Evolutionary conservation across 2,888 invertebrate species (phyloP).

Genomic region (Schrankia costaestrigalis): DNA sequence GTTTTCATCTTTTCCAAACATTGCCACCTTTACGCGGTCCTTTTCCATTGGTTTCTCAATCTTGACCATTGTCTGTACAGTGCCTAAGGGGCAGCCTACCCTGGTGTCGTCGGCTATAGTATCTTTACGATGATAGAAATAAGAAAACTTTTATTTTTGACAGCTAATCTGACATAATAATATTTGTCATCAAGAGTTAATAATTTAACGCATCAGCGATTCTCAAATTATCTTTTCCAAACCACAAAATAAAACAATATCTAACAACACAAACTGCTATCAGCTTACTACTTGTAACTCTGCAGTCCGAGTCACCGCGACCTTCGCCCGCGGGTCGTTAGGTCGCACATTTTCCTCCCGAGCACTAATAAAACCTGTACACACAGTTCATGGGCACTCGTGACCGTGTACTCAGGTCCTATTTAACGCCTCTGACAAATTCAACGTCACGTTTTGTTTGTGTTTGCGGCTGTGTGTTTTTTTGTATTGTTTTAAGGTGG

Average conservation of each 20-base stretch:
- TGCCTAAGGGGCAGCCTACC: too few relatives aligned
- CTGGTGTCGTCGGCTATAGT: too few relatives aligned
- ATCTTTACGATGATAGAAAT: too few relatives aligned
- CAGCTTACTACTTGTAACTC: conserved; percentile 1
- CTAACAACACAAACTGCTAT: neutral
- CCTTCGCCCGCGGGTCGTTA: conserved; percentile 42
- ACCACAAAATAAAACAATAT: neutral
- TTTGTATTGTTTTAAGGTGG: too few relatives aligned
- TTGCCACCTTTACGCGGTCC: too few relatives aligned
- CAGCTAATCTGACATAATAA: too few relatives aligned
- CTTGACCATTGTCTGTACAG: too few relatives aligned
- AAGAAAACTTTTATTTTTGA: too few relatives aligned
- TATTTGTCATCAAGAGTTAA: too few relatives aligned
- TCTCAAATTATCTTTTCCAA: neutral
- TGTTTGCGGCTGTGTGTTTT: conserved; percentile 4
- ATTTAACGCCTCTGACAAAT: conserved; percentile 21
- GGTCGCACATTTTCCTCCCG: conserved; percentile 41
- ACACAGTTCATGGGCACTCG: conserved; percentile 35
- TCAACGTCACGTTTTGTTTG: conserved; percentile 16
- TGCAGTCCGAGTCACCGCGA: conserved; percentile 19
- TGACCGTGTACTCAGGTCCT: conserved; percentile 30
- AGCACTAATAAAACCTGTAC: conserved; percentile 38
- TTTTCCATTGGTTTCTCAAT: too few relatives aligned
- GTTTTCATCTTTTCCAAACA: too few relatives aligned
- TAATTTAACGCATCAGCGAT: too few relatives aligned